These are phyloP conservation scores for Alsophila aescularia DNA, from an alignment of 2,888 invertebrate genomes.

Conservation along the genomic window DNA sequence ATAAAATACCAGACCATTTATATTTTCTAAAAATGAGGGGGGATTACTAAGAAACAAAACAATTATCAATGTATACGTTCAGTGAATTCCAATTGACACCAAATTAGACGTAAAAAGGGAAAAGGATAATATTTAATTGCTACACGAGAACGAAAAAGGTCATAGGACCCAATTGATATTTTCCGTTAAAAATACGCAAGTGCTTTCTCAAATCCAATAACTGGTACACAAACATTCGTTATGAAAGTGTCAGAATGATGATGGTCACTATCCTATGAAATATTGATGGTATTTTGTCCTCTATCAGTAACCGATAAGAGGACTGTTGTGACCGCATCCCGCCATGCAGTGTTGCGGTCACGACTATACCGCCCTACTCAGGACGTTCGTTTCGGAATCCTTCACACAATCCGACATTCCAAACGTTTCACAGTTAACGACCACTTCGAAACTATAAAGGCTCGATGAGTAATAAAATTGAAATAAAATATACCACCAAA, in stretches of 20 bases:
- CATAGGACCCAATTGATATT: constrained; percentile 28
- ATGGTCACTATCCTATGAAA: constrained; percentile 41
- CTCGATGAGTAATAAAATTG: constrained; percentile 36
- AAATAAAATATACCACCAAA: constrained; percentile 40
- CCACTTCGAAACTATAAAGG: constrained; percentile 33
- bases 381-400: constrained; percentile 35
- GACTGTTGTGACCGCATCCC: constrained; percentile 55
- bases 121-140: constrained; percentile 20
- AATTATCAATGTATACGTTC: constrained; percentile 11
- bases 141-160: constrained; percentile 27
- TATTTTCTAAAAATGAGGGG: not conserved
- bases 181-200: constrained; percentile 27
- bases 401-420: constrained; percentile 20
- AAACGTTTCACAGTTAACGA: constrained; percentile 35
- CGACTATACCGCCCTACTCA: constrained; percentile 35
- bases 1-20: not conserved
- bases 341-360: constrained; percentile 47
- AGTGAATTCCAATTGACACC: constrained; percentile 18
- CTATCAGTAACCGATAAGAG: too few relatives aligned
- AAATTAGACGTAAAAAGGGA: constrained; percentile 18
- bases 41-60: constrained; percentile 10
- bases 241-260: constrained; percentile 25
- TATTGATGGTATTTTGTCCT: constrained; percentile 39
- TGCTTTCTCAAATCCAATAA: constrained; percentile 29
- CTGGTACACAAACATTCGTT: constrained; percentile 18